These are phyloP conservation scores for Campylomormyrus numenius DNA, from an alignment of 2,113 vertebrate species.

Conservation along the genomic window DNA sequence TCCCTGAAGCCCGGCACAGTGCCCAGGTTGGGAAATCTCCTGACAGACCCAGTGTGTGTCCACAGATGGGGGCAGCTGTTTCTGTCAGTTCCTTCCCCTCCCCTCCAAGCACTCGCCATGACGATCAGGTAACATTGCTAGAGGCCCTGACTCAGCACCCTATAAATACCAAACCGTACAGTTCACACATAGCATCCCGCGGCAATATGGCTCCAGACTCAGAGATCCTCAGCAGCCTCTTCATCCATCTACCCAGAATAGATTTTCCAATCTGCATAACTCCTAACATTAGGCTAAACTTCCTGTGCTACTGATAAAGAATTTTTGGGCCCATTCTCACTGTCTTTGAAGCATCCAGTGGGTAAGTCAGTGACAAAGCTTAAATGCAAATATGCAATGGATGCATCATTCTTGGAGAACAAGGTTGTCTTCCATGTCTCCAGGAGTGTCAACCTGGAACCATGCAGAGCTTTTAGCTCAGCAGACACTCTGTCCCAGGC, in stretches of 20 bases:
- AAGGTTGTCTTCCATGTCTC: not conserved
- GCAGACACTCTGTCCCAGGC: not conserved
- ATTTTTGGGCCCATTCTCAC: not conserved
- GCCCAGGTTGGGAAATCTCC: not conserved
- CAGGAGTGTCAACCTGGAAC: not conserved
- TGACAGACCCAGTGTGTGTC: not conserved
- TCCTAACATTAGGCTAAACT: not conserved
- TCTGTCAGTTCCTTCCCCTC: constrained; percentile 8
- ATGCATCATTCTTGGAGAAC: not conserved
- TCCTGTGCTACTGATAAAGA: not conserved
- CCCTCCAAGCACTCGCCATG: not conserved
- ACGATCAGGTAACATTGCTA: constrained; percentile 8
- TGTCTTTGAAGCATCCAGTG: not conserved
- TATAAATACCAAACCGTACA: not conserved
- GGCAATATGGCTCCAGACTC: not conserved
- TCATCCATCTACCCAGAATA: not conserved
- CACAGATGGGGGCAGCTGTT: not conserved
- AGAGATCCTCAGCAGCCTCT: not conserved
- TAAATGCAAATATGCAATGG: not conserved
- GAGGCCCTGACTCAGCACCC: constrained; percentile 6
- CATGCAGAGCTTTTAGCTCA: not conserved
- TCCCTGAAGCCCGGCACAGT: not conserved
- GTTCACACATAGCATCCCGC: not conserved
- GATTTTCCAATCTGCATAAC: not conserved
- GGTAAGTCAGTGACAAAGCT: not conserved